Percentiles rank a stretch among this genome's conserved stretches.
Conservation (phyloP, 2,888 invertebrate genomes). For the Matsumyia berberina region DNA sequence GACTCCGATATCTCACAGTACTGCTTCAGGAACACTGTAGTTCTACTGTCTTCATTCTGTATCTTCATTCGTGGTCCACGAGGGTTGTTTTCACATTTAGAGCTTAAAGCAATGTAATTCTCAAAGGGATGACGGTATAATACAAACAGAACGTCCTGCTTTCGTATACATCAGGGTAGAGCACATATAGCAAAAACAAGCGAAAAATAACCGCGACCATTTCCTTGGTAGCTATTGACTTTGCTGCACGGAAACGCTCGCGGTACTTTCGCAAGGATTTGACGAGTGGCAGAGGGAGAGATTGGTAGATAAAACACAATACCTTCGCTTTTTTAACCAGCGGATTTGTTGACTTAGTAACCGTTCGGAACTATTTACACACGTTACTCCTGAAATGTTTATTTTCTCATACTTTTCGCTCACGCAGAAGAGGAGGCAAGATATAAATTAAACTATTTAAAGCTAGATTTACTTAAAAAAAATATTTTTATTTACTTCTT, state of each 20-base stretch:
- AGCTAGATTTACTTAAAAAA: too few species aligned
- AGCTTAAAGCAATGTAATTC: conserved; percentile 39
- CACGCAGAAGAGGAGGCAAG: background rate
- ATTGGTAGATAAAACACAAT: conserved; percentile 27
- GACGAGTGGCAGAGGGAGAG: background rate
- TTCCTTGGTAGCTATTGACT: conserved; percentile 28
- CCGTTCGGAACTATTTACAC: conserved; percentile 28
- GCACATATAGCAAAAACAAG: conserved; percentile 27
- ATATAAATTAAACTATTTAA: too few species aligned
- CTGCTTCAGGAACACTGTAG: background rate
- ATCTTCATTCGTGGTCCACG: conserved; percentile 15
- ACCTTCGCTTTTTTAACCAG: conserved; percentile 14
- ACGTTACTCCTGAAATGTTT: conserved; percentile 21
- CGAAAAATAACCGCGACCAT: conserved; percentile 40
- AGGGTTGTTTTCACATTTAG: conserved; percentile 15
- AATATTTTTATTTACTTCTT: too few species aligned
- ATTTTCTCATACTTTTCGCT: background rate
- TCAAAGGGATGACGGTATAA: conserved; percentile 14
- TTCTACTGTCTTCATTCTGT: background rate
- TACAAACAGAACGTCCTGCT: conserved; percentile 28
- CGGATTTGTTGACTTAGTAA: conserved; percentile 27
- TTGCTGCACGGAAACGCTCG: conserved; percentile 36
- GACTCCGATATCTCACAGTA: background rate
- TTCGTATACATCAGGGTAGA: conserved; percentile 2
- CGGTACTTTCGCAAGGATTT: conserved; percentile 30